Base-by-base conservation (phyloP, 2,797 vertebrate species). In the Pseudochaenichthys georgianus region DNA sequence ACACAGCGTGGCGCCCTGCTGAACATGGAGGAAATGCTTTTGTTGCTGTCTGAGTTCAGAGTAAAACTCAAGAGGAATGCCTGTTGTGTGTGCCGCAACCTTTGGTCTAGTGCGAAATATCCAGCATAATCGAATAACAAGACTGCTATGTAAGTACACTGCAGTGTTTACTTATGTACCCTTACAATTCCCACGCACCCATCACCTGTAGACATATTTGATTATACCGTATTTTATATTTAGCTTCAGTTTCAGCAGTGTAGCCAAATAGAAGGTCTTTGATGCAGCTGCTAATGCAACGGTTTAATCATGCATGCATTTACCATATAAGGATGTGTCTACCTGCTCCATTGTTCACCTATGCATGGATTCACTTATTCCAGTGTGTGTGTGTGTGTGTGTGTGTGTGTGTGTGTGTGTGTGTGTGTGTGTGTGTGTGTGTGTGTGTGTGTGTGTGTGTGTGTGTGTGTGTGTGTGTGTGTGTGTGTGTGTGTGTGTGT, bases 61-160 rank as follows among this genome's bases (percentile, higher is more conserved):
- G 80, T 59, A 70, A 77, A 63, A 83, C 70, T 80, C 21, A 0
- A 8, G 65, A 78, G 83, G 86, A 85, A 73, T 88, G 83, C 89
- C 3, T 23, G n/a, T n/a, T n/a, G n/a, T n/a, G n/a, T n/a, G n/a
- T n/a, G n/a, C n/a, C n/a, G n/a, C n/a, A n/a, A n/a, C n/a, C n/a
- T n/a, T n/a, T n/a, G n/a, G n/a, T n/a, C n/a, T n/a, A n/a, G n/a
- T n/a, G n/a, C n/a, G n/a, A n/a, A n/a, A n/a, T n/a, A 21, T 21
- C 21, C 21, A 21, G 21, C 21, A 21, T 21, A 21, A 21, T 21
- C 21, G 2, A 21, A 21, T 21, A 21, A 21, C 21, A 2, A 2
- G 21, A 38, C 1, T 38, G 8, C 2, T 38, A 38, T 38, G 8
- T 38, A 38, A 9, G 34, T 38, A 38, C 7, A 38, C 34, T 9